Evolutionary conservation across 2,888 invertebrate species (phyloP).

Genomic region (Latheticus oryzae): DNA sequence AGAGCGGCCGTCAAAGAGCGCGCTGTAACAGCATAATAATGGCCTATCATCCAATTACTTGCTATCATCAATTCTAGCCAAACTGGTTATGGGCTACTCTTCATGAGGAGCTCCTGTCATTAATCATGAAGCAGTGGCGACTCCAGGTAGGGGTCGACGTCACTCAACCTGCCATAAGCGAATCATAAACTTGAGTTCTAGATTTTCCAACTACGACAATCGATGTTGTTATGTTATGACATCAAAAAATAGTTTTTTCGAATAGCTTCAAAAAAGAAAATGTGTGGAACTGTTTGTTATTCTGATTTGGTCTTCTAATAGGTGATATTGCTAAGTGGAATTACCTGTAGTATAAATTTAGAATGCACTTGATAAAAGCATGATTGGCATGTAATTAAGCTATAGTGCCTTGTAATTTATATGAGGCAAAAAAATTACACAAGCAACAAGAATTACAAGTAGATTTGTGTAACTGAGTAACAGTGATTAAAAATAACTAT

Average conservation of each 20-base stretch:
- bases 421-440: constrained; percentile 19
- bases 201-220: constrained; percentile 16
- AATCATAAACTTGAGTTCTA: constrained; percentile 26
- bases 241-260: constrained; percentile 1
- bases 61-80: constrained; percentile 62
- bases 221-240: too few relatives aligned
- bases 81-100: constrained; percentile 59
- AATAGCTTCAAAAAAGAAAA: too few relatives aligned
- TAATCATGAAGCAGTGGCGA: constrained; percentile 53
- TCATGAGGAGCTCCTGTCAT: constrained; percentile 56
- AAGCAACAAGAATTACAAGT: constrained; percentile 14
- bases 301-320: too few relatives aligned
- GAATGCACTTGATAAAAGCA: background rate
- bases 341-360: constrained; percentile 6
- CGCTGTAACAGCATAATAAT: constrained; percentile 61
- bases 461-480: constrained; percentile 22
- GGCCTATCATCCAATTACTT: constrained; percentile 63
- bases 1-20: constrained; percentile 61
- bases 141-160: constrained; percentile 51
- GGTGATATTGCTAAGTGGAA: too few relatives aligned
- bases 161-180: constrained; percentile 47
- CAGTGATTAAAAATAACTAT: constrained; percentile 22
- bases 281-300: too few relatives aligned
- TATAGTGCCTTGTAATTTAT: constrained; percentile 17
- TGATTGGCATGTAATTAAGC: constrained; percentile 20